These are phyloP conservation scores for Branchinecta lynchi DNA, from an alignment of 1,140 invertebrate species.

Conservation along the genomic window DNA sequence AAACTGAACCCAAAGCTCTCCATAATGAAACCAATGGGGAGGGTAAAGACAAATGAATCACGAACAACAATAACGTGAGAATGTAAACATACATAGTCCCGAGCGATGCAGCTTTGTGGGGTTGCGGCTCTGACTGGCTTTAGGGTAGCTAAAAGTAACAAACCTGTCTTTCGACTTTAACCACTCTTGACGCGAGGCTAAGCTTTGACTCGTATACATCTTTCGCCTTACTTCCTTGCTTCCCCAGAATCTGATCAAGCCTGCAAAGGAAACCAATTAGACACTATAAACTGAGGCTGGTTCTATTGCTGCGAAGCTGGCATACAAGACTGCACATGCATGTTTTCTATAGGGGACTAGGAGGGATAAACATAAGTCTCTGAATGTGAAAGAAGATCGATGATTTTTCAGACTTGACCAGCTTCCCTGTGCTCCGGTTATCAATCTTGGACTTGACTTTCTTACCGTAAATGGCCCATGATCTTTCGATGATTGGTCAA, in stretches of 20 bases:
- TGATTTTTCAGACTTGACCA: no score
- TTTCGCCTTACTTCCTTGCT: constrained; percentile 78
- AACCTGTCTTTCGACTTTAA: constrained; percentile 89
- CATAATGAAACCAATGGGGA: background rate
- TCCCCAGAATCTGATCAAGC: constrained; percentile 84
- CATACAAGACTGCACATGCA: no score
- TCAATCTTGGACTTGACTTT: no score
- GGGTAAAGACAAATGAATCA: constrained; percentile 11
- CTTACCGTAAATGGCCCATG: no score
- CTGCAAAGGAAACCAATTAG: constrained; percentile 35
- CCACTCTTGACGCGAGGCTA: constrained; percentile 74
- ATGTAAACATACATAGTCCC: background rate
- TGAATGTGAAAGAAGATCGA: background rate
- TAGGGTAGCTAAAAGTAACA: constrained; percentile 19
- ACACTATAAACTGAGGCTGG: constrained; percentile 10
- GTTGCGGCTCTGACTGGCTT: no score
- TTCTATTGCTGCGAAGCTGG: background rate
- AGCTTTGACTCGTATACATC: constrained; percentile 88
- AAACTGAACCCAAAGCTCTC: background rate
- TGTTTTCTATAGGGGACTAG: no score
- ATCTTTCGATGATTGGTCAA: no score
- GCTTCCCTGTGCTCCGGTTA: no score
- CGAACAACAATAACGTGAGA: background rate
- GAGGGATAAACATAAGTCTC: background rate
- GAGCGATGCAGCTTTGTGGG: no score